These are phyloP conservation scores for Caenorhabditis sinica DNA, from an alignment of 2,888 invertebrate species.

Conservation along the genomic window DNA sequence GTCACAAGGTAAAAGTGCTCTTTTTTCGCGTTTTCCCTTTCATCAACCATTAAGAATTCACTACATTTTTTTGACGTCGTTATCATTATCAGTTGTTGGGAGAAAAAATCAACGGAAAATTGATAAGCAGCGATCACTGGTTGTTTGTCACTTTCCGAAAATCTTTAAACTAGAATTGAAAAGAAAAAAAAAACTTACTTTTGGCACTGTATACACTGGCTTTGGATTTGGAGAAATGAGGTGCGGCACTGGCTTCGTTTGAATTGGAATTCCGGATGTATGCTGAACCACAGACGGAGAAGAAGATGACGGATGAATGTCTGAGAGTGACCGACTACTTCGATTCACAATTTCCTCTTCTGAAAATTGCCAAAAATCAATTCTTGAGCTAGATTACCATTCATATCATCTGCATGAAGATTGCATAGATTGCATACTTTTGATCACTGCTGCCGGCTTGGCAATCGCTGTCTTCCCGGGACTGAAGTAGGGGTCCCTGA, in stretches of 20 bases:
- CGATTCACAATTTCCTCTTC: conserved; percentile 65
- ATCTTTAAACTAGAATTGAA: too few species aligned
- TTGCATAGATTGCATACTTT: conserved; percentile 48
- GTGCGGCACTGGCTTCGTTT: conserved; percentile 25
- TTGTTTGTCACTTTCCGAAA: conserved; percentile 4
- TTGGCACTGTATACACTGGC: conserved; percentile 60
- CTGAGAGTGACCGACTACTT: conserved; percentile 57
- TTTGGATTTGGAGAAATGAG: conserved; percentile 51
- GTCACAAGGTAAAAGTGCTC: conserved; percentile 35
- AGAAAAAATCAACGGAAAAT: conserved; percentile 18
- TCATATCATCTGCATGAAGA: too few species aligned
- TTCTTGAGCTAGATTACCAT: neutral
- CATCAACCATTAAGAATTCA: conserved; percentile 35
- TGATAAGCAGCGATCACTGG: conserved; percentile 34
- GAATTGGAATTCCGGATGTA: conserved; percentile 24
- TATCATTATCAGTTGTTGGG: conserved; percentile 25
- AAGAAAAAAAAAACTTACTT: conserved; percentile 47
- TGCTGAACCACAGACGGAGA: conserved; percentile 36
- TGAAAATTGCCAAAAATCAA: conserved; percentile 22
- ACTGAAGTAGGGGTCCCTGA: conserved; percentile 68
- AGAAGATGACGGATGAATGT: conserved; percentile 59
- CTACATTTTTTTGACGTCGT: conserved; percentile 16
- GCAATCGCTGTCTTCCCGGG: conserved; percentile 46
- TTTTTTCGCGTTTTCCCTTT: conserved; percentile 14
- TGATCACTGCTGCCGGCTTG: conserved; percentile 47